Conservation (phyloP, 2,888 invertebrate species). For the Leptopilina drosophilae region DNA sequence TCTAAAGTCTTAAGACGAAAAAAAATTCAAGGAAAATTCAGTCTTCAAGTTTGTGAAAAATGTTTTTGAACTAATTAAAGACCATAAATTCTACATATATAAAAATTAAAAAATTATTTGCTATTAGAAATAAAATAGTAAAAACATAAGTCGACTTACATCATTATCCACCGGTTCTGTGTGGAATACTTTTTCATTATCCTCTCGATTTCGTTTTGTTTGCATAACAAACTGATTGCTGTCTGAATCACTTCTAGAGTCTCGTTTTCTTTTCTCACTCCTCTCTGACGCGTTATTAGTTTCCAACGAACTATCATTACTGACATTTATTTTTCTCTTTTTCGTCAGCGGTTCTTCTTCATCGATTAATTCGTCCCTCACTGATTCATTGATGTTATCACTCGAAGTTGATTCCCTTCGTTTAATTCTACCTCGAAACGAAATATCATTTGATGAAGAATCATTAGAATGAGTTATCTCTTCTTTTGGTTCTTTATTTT, state of each 20-base stretch:
- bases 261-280: slow-evolving; percentile 19
- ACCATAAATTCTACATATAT: too few species aligned
- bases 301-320: not conserved
- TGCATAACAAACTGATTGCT: not conserved
- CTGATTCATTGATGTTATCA: not conserved
- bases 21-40: too few species aligned
- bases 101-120: too few species aligned
- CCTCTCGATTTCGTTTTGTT: not conserved
- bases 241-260: slow-evolving; percentile 4
- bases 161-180: too few species aligned
- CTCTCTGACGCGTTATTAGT: not conserved
- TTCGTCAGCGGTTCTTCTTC: not conserved
- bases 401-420: too few species aligned
- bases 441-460: not conserved
- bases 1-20: too few species aligned
- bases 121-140: not conserved
- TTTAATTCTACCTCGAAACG: not conserved
- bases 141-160: not conserved
- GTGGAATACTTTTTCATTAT: not conserved
- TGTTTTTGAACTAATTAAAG: too few species aligned
- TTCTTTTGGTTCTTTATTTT: not conserved
- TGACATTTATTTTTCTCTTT: not conserved
- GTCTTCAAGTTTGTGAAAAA: too few species aligned
- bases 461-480: not conserved
- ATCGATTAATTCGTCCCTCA: not conserved